These are phyloP conservation scores for Hedya salicella DNA, from an alignment of 2,888 invertebrate genomes.

Conservation along the genomic window DNA sequence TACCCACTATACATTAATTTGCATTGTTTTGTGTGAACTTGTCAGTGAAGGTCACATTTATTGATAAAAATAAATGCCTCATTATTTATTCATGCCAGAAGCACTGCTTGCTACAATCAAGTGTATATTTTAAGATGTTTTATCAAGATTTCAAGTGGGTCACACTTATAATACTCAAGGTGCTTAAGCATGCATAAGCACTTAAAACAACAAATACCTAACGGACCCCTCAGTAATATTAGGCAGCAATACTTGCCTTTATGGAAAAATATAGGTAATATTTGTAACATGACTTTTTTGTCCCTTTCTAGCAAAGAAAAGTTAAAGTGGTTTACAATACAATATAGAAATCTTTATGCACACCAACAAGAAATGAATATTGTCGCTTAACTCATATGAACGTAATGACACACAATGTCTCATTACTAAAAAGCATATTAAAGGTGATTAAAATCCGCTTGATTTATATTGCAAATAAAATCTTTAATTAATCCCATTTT, in stretches of 20 bases:
- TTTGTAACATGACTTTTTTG: neutral
- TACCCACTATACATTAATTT: neutral
- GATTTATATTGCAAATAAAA: too few species aligned
- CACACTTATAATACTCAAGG: neutral
- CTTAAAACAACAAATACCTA: neutral
- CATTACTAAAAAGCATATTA: too few species aligned
- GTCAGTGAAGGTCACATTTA: constrained; percentile 19
- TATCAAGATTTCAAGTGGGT: constrained; percentile 6
- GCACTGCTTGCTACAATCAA: constrained; percentile 8
- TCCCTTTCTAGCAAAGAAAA: neutral
- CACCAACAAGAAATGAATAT: too few species aligned
- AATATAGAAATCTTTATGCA: too few species aligned
- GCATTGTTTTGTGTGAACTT: neutral
- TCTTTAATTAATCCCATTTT: too few species aligned
- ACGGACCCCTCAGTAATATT: constrained; percentile 4
- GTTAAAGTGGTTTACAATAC: too few species aligned
- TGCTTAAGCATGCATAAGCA: too few species aligned
- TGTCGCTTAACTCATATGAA: too few species aligned
- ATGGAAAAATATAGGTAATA: neutral
- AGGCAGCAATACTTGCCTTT: too few species aligned
- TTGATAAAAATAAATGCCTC: constrained; percentile 13
- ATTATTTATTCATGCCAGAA: constrained; percentile 26
- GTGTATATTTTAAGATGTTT: neutral
- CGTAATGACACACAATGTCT: too few species aligned
- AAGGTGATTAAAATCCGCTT: too few species aligned